Evolutionary conservation across 2,797 vertebrate genomes (phyloP), one percentile per base, ranked within the genome.

Genomic region (Synanceia verrucosa): DNA sequence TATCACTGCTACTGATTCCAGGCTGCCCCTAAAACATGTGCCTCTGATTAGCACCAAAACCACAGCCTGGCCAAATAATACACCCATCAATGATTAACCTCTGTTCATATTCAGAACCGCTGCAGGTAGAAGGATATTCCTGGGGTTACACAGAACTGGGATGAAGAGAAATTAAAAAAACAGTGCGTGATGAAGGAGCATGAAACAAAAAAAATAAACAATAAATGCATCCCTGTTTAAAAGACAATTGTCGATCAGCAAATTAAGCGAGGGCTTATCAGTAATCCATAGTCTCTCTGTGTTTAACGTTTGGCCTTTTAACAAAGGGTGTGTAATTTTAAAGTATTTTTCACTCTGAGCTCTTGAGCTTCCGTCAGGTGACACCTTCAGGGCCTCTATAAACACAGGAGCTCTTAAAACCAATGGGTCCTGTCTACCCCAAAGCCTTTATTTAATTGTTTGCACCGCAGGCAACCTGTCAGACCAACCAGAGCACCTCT

Each of bases 361-460:
- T 70, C 18, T 21, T 62, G 21, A 78, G 44, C 70, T 70, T 66
- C 56, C 44, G 44, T 73, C 44, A 69, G 58, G 44, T 62, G 68
- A 89, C 78, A 82, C 69, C 60, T 76, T 81, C 72, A 28, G 37
- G 62, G 62, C 58, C 64, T 76, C 51, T 70, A 76, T 74, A 78
- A 89, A 91, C 80, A 86, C 52, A 76, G 33, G 70, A 65, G 47
- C 51, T 69, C 26, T 29, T 34, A 82, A 86, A 69, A 78, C 34
- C 23, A 89, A 75, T 70, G 36, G 77, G 59, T 61, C 23, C 60
- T 60, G 52, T 61, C 63, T 52, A 65, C 60, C 79, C 37, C 16
- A 44, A 65, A 72, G 74, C 52, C 50, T 78, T 77, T 59, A 63
- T 69, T 64, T 82, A 53, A 80, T 73, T 88, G 72, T 90, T 84